Percentiles rank a stretch among this genome's conserved stretches.
phyloP scores from a whole-genome alignment of 2,113 vertebrate genomes.

The Brachirus orientalis region DNA sequence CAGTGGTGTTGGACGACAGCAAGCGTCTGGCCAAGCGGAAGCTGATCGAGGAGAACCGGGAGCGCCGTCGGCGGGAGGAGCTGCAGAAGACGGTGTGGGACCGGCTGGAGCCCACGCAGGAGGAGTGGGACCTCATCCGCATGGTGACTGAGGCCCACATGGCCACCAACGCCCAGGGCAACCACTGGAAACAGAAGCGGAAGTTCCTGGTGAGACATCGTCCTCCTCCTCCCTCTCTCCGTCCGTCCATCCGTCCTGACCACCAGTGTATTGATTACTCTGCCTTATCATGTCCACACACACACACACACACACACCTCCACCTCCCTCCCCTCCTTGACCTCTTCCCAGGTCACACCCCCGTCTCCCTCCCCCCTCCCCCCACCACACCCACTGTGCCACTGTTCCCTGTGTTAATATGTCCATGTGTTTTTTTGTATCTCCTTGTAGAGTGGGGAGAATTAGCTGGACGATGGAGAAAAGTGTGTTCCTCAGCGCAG shows the following conservation, averaged over 20 bases:
- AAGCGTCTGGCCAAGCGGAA: constrained; percentile 96
- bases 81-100: constrained; percentile 91
- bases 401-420: constrained; percentile 75
- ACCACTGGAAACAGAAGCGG: constrained; percentile 98
- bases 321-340: neutral
- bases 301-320: neutral
- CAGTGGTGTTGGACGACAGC: constrained; percentile 97
- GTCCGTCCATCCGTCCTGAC: constrained; percentile 24
- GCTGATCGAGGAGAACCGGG: constrained; percentile 95
- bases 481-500: constrained; percentile 75
- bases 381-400: constrained; percentile 47
- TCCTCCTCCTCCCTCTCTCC: constrained; percentile 31
- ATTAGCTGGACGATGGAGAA: constrained; percentile 80
- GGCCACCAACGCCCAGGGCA: constrained; percentile 97
- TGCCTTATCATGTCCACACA: constrained; percentile 9
- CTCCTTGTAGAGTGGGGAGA: constrained; percentile 82
- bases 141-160: constrained; percentile 95
- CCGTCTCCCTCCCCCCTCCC: neutral
- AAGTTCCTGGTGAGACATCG: constrained; percentile 93
- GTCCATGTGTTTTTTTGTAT: constrained; percentile 81
- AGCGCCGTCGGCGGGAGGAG: constrained; percentile 91
- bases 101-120: constrained; percentile 91
- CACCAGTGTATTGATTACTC: constrained; percentile 44
- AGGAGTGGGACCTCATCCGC: constrained; percentile 97
- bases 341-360: neutral